Conservation (phyloP, 2,113 vertebrate species). For the Scomber scombrus region DNA sequence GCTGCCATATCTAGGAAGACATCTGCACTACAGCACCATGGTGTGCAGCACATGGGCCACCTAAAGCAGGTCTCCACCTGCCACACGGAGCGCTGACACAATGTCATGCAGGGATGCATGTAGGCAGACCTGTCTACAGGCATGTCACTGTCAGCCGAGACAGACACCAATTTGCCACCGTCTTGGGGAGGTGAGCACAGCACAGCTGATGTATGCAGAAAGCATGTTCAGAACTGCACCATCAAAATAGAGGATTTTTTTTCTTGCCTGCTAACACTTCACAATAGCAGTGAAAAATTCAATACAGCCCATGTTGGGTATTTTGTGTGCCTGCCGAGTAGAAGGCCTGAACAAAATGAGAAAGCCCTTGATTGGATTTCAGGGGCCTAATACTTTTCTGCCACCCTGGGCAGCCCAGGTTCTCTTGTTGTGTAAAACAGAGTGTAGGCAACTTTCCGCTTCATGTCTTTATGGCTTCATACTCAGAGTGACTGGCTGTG, state of each 20-base stretch:
- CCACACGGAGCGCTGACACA: slow-evolving; percentile 56
- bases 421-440: slow-evolving; percentile 71
- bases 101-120: slow-evolving; percentile 50
- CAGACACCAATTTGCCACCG: slow-evolving; percentile 53
- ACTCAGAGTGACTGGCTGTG: slow-evolving; percentile 72
- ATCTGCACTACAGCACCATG: slow-evolving; percentile 32
- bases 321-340: slow-evolving; percentile 51
- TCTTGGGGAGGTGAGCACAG: slow-evolving; percentile 22
- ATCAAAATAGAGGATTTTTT: slow-evolving; percentile 23
- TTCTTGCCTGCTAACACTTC: slow-evolving; percentile 20
- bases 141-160: slow-evolving; percentile 48
- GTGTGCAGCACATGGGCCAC: slow-evolving; percentile 34
- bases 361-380: slow-evolving; percentile 71
- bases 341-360: slow-evolving; percentile 57
- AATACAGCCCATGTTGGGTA: slow-evolving; percentile 35
- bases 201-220: slow-evolving; percentile 31
- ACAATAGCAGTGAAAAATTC: slow-evolving; percentile 43
- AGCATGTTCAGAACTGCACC: slow-evolving; percentile 36
- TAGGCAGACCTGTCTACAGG: slow-evolving; percentile 54
- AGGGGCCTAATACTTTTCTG: slow-evolving; percentile 67
- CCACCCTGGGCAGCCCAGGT: slow-evolving; percentile 64
- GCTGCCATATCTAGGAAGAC: slow-evolving; percentile 44
- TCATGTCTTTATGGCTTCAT: slow-evolving; percentile 70
- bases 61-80: slow-evolving; percentile 68
- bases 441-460: slow-evolving; percentile 71